A percentile compares a stretch with the other conserved stretches of the same genome.
Evolutionary conservation across 2,888 invertebrate species (phyloP).

Genomic region (Tetragonisca angustula): DNA sequence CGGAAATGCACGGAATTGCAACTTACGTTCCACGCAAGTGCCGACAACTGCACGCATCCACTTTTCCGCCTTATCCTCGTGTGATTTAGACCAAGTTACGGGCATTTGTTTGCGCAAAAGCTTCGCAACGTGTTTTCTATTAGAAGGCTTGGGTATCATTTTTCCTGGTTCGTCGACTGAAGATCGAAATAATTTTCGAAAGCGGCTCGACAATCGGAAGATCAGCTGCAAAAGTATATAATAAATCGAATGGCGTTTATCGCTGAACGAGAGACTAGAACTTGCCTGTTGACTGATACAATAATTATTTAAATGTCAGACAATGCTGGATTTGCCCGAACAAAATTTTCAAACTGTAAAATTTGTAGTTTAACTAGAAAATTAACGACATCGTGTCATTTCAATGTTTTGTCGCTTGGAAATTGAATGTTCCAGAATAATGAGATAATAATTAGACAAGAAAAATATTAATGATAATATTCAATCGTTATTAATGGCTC

Average conservation of each 20-base stretch:
- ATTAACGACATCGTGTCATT: no score
- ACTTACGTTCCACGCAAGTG: slow-evolving; percentile 16
- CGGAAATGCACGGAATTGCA: slow-evolving; percentile 1
- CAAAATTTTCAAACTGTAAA: no score
- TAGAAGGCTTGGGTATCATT: slow-evolving; percentile 13
- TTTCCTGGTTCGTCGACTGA: background rate
- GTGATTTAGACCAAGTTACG: slow-evolving; percentile 11
- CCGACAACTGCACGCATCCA: background rate
- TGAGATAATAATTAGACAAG: no score
- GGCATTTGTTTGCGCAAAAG: slow-evolving; percentile 14
- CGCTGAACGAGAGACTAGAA: background rate
- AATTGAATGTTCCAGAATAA: no score
- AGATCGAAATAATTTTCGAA: background rate
- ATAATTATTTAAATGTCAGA: no score
- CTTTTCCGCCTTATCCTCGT: slow-evolving; percentile 1
- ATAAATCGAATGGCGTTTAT: background rate
- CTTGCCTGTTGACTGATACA: background rate
- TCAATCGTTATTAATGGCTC: no score
- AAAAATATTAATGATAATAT: no score
- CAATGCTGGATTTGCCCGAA: no score
- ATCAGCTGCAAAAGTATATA: background rate
- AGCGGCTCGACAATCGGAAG: background rate
- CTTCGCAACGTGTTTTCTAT: slow-evolving; percentile 45
- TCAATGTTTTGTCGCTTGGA: no score
- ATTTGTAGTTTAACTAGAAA: no score